Percentiles rank a stretch among this genome's conserved stretches.
phyloP scores from a whole-genome alignment of 2,113 vertebrate genomes.

The Calcarius ornatus region DNA sequence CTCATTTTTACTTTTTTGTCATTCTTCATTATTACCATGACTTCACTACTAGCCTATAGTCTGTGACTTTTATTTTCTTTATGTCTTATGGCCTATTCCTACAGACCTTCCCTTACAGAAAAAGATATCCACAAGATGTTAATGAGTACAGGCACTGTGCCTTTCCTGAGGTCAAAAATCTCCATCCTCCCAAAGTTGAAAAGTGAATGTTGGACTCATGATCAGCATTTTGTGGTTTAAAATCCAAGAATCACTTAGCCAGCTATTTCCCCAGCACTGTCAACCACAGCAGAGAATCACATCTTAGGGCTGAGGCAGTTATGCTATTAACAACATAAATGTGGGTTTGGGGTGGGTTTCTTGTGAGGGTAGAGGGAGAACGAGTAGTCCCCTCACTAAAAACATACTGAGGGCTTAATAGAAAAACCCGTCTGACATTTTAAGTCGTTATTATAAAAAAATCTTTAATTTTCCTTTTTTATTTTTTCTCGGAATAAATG shows the following conservation, averaged over 20 bases:
- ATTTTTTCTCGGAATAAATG: background rate
- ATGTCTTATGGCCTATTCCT: background rate
- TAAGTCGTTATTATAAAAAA: background rate
- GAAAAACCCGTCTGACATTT: background rate
- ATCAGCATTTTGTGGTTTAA: background rate
- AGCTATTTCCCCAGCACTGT: conserved; percentile 13
- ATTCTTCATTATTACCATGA: background rate
- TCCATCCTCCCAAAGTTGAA: background rate
- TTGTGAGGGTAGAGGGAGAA: background rate
- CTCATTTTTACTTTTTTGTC: background rate
- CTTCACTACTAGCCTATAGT: background rate
- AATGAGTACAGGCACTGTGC: background rate
- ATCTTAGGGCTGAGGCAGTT: background rate
- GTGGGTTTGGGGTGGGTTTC: background rate
- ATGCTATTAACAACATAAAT: background rate
- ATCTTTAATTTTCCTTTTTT: background rate
- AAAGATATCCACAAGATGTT: background rate
- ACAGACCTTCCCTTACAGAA: background rate
- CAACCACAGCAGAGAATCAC: conserved; percentile 39
- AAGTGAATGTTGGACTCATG: conserved; percentile 18
- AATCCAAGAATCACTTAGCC: background rate
- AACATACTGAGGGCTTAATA: background rate
- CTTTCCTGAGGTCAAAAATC: conserved; percentile 36
- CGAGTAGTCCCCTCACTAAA: background rate
- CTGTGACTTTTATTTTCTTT: background rate